phyloP scores from a whole-genome alignment of 2,888 invertebrate genomes.

The Ennomos fuscantarius region DNA sequence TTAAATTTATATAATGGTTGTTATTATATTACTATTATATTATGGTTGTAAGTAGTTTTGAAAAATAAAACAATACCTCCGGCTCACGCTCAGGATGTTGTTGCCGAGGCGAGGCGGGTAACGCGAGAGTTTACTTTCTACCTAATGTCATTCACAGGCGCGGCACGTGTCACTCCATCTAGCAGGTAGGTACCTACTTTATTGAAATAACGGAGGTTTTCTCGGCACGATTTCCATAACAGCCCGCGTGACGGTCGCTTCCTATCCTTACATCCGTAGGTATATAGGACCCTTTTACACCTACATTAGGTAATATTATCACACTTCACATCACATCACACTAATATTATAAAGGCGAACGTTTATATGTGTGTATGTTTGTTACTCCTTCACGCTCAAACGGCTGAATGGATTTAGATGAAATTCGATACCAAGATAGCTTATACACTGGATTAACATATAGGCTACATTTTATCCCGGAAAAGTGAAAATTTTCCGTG shows the following conservation, averaged over 20 bases:
- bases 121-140: conserved; percentile 77
- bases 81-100: conserved; percentile 44
- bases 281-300: neutral
- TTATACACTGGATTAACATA: no score
- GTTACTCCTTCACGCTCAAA: no score
- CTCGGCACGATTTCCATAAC: conserved; percentile 34
- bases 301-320: no score
- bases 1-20: no score
- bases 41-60: conserved; percentile 43
- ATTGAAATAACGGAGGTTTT: conserved; percentile 67
- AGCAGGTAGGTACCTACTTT: conserved; percentile 36
- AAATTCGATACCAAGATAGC: no score
- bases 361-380: no score
- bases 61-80: conserved; percentile 54
- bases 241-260: conserved; percentile 8
- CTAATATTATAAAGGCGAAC: no score
- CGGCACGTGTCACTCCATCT: conserved; percentile 65
- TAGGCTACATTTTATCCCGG: no score
- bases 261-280: conserved; percentile 10
- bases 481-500: no score
- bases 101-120: conserved; percentile 47
- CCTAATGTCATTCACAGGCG: conserved; percentile 68
- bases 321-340: no score
- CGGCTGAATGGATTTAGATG: no score
- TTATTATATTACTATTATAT: no score